Evolutionary conservation across 2,113 vertebrate genomes (phyloP).

Genomic region (Mormyrus lacerda): DNA sequence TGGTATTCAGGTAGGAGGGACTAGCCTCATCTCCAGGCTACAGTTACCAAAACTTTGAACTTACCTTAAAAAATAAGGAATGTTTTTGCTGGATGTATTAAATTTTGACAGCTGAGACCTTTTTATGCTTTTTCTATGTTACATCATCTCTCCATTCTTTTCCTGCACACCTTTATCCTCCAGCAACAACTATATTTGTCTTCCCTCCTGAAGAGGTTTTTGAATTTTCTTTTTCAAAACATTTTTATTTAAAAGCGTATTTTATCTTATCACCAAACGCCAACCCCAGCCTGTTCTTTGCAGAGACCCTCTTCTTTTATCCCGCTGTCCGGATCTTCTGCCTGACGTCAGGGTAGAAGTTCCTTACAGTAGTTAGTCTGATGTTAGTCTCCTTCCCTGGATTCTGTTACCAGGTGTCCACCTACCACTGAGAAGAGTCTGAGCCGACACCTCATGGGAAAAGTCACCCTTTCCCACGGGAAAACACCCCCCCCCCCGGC

Average conservation of each 20-base stretch:
- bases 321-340: not conserved
- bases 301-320: not conserved
- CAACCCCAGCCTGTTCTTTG: not conserved
- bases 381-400: not conserved
- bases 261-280: not conserved
- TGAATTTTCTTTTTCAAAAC: not conserved
- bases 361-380: not conserved
- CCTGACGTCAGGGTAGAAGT: not conserved
- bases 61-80: not conserved
- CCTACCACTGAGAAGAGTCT: slow-evolving; percentile 4
- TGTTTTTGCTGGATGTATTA: not conserved
- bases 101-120: not conserved
- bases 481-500: not conserved
- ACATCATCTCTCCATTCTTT: not conserved
- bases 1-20: not conserved
- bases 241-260: not conserved
- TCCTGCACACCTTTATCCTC: not conserved
- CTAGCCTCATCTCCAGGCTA: not conserved
- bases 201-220: not conserved
- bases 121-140: not conserved
- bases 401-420: slow-evolving; percentile 13
- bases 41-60: not conserved
- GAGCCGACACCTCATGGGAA: not conserved
- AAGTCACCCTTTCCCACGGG: not conserved
- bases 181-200: not conserved